These are phyloP conservation scores for Rhegmatorhina hoffmannsi DNA, from an alignment of 2,113 vertebrate species.

Conservation along the genomic window DNA sequence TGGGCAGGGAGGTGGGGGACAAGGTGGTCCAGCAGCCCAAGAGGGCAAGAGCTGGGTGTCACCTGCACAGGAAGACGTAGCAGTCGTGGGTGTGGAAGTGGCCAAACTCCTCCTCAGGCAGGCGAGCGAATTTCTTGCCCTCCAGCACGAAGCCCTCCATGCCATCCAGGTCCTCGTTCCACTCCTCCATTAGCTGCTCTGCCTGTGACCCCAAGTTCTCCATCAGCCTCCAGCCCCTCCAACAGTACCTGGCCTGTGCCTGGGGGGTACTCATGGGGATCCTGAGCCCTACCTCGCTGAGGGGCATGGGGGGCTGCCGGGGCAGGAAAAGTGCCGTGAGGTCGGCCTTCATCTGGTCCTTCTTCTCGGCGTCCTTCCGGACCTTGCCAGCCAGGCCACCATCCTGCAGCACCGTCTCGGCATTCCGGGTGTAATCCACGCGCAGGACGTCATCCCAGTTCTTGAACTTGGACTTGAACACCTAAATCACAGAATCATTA, in stretches of 20 bases:
- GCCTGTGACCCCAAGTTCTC: constrained; percentile 68
- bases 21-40: neutral
- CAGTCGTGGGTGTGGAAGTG: constrained; percentile 97
- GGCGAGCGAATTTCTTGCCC: constrained; percentile 94
- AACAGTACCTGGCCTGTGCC: fast-evolving
- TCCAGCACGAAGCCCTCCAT: constrained; percentile 98
- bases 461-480: constrained; percentile 98
- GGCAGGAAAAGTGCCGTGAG: constrained; percentile 95
- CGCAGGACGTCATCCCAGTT: constrained; percentile 97
- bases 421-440: constrained; percentile 95
- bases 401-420: constrained; percentile 84
- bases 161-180: constrained; percentile 96
- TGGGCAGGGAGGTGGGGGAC: neutral
- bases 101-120: constrained; percentile 96
- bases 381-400: constrained; percentile 86
- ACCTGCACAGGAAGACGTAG: constrained; percentile 99
- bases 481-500: constrained; percentile 64
- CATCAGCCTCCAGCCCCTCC: neutral
- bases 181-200: constrained; percentile 96
- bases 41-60: neutral
- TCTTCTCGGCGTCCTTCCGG: constrained; percentile 90
- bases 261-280: fast-evolving
- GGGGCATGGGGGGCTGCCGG: constrained; percentile 90
- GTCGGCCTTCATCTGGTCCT: constrained; percentile 97
- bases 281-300: constrained; percentile 81